A percentile compares a stretch with the other conserved stretches of the same genome.
phyloP scores from a whole-genome alignment of 30 jellyfish, hydroid and myxozoan genomes.

The Cassiopea andromeda region DNA sequence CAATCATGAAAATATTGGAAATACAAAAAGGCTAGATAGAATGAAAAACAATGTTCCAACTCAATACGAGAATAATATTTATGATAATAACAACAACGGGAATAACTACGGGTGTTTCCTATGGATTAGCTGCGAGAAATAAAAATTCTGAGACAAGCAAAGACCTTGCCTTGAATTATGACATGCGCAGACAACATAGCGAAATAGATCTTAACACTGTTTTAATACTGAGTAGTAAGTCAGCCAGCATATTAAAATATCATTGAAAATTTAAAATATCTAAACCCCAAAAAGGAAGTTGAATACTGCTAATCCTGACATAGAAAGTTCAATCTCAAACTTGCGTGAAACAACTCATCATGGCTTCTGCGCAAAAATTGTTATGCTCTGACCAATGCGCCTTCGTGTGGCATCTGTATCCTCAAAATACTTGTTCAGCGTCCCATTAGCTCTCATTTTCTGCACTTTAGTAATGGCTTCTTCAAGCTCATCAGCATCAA shows the following conservation, averaged over 20 bases:
- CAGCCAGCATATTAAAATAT: background rate
- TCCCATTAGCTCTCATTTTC: conserved; percentile 49
- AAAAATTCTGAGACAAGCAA: too few species aligned
- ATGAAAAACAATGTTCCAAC: too few species aligned
- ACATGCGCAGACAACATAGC: too few species aligned
- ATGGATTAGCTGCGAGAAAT: too few species aligned
- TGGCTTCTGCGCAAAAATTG: conserved; percentile 56
- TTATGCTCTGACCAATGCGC: conserved; percentile 57
- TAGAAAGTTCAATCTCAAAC: background rate
- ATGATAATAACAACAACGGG: too few species aligned
- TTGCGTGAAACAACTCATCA: background rate
- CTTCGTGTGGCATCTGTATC: conserved; percentile 50
- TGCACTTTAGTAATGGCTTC: conserved; percentile 49
- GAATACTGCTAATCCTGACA: background rate
- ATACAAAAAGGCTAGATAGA: too few species aligned
- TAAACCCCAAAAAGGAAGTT: background rate
- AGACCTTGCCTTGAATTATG: too few species aligned
- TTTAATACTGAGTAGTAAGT: too few species aligned
- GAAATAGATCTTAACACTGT: too few species aligned
- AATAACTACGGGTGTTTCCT: too few species aligned
- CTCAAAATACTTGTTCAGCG: conserved; percentile 37
- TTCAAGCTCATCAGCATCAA: conserved; percentile 47
- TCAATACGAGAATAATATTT: too few species aligned
- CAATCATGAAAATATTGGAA: too few species aligned
- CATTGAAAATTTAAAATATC: background rate